Evolutionary conservation across 2,797 vertebrate genomes (phyloP), one percentile per base, ranked within the genome.

Genomic region (Urosaurus nigricauda): DNA sequence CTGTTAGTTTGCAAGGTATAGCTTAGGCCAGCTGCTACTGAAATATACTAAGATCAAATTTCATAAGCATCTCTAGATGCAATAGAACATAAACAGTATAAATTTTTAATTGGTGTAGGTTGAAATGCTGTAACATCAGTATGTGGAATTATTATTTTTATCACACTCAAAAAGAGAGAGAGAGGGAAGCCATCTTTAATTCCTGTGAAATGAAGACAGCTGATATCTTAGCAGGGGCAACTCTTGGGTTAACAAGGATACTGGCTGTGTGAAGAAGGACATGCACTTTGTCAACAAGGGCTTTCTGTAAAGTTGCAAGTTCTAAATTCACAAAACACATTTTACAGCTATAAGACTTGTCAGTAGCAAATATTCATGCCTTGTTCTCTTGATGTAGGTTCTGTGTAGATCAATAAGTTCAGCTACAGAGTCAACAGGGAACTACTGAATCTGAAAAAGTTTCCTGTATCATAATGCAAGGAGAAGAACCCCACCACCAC

Each of bases 241-340:
- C 29, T 0, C 35, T 11, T 51, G 14, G 19, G 51, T 89, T 32
- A 79, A 60, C 21, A 60, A 53, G 75, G 53, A 79, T 2, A 89
- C 7, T n/a, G 35, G 65, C 68, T 79, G 40, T 80, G 47, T 51
- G 53, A 85, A 89, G 83, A 89, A 85, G 65, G 65, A 16, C 65
- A 71, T 80, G n/a, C 60, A 60, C 53, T 89, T 68, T 79, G 78
- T 73, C 32, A 89, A 73, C 75, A 89, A 89, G 35, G 51, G 53
- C 65, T 85, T 73, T 89, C 65, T 60, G 40, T 71, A 74, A 77
- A 85, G 77, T 74, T 63, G 51, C 65, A 89, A 60, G 37, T 26
- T 84, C 77, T 73, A 85, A 12, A 89, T 89, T 73, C 85, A 73
- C 60, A 85, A 51, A 51, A 79, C 7, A 32, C 37, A 80, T 89